A percentile compares a stretch with the other conserved stretches of the same genome.
Evolutionary conservation across 2,797 vertebrate genomes (phyloP).

Genomic region (Tolypeutes matacus): DNA sequence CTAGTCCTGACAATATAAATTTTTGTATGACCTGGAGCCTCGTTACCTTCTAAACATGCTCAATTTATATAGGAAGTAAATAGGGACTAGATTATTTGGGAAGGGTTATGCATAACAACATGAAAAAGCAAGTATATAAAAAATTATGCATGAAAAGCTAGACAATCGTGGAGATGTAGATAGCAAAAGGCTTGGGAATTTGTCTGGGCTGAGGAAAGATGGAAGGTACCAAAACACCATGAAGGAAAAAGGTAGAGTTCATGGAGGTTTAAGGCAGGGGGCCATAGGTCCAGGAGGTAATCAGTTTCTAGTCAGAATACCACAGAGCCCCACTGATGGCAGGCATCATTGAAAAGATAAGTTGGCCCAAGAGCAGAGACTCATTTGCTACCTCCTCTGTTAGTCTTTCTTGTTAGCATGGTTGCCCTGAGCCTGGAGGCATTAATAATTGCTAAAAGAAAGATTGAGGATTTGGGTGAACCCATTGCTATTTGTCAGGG

Average conservation of each 20-base stretch:
- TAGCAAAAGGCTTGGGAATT: neutral
- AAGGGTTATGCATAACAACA: neutral
- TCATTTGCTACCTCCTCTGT: neutral
- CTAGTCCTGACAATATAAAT: neutral
- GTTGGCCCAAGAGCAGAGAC: neutral
- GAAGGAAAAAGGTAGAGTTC: neutral
- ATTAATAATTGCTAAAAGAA: neutral
- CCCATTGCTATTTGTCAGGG: neutral
- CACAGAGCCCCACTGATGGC: neutral
- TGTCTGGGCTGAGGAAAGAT: neutral
- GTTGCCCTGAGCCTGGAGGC: neutral
- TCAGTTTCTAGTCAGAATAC: neutral
- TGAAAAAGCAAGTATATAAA: neutral
- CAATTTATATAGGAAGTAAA: constrained; percentile 13
- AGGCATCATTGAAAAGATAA: neutral
- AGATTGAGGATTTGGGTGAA: neutral
- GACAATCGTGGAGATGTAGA: neutral
- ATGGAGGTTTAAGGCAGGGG: neutral
- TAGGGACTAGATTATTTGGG: neutral
- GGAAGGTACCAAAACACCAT: neutral
- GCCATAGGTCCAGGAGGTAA: neutral
- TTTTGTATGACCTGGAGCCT: neutral
- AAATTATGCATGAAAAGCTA: neutral
- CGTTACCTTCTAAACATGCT: neutral
- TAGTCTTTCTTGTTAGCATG: neutral